Evolutionary conservation across 2,797 vertebrate genomes (phyloP), one percentile per base, ranked within the genome.

Genomic region (Buphagus erythrorhynchus): DNA sequence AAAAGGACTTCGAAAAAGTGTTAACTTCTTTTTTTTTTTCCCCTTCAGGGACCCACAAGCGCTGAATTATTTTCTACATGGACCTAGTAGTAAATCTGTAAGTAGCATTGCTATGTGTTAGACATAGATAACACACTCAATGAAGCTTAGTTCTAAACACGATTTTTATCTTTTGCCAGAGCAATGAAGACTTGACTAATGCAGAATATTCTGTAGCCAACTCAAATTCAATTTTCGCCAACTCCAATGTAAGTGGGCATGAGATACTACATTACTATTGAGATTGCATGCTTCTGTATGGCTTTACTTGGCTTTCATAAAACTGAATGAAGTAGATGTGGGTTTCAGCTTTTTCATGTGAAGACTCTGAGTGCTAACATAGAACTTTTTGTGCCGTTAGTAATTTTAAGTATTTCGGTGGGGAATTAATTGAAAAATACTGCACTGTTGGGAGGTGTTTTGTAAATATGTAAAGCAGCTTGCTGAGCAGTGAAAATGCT

Each of bases 31-130:
- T 40, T 29, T 31, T 48, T 67, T 80, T 16, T 0, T 1, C 5
- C 13, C 15, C 42, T 97, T 97, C 97, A 99, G 99, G 98, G 99
- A 99, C 98, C 99, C 99, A 93, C 99, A 99, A 97, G 99, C 99
- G 31, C 93, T 99, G 97, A 99, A 99, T 97, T 99, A 99, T 97
- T 99, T 99, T 98, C 99, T 99, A 86, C 99, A 99, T 97, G 99
- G 99, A 98, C 98, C 98, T 97, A 99, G 98, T 97, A 99, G 98
- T 98, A 99, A 99, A 98, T 98, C 99, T 97, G 99, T 99, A 98
- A 99, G 99, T 99, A 95, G 69, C 38, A 72, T 82, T 94, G 24
- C 31, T 61, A 38, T 93, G 46, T 67, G 6, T 89, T 76, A 76
- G 31, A 65, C 31, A 43, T 80, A 57, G 11, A 16, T 68, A n/a